These are phyloP conservation scores for Lates japonicus DNA, from an alignment of 2,797 vertebrate genomes.

Conservation along the genomic window DNA sequence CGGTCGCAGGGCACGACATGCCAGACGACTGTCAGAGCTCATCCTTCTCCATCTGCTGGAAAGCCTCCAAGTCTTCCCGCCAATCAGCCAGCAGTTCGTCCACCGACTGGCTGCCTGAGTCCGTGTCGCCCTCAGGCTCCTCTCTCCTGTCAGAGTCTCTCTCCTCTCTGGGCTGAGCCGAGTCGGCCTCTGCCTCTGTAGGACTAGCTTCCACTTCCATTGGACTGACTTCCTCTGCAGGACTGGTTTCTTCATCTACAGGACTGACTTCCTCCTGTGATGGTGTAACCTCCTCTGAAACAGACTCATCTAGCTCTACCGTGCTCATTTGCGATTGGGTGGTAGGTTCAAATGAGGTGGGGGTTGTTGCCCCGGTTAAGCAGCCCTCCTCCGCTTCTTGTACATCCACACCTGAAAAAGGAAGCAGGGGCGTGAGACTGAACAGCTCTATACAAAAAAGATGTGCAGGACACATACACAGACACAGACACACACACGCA, in stretches of 20 bases:
- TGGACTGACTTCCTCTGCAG: conserved; percentile 44
- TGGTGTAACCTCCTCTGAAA: conserved; percentile 53
- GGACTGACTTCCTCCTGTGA: conserved; percentile 54
- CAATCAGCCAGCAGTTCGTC: conserved; percentile 97
- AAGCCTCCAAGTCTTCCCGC: conserved; percentile 98
- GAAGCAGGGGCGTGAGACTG: conserved; percentile 46
- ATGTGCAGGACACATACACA: conserved; percentile 5
- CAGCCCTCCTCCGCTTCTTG: conserved; percentile 78
- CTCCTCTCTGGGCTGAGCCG: conserved; percentile 38
- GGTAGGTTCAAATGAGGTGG: conserved; percentile 61
- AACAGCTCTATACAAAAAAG: conserved; percentile 31
- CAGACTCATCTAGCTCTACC: conserved; percentile 60
- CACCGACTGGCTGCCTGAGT: conserved; percentile 87
- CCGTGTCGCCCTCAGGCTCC: conserved; percentile 81
- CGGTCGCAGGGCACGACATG: conserved; percentile 48
- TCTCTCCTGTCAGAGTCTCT: conserved; percentile 79
- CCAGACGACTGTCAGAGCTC: conserved; percentile 92
- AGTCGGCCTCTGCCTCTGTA: conserved; percentile 16
- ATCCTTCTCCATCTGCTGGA: conserved; percentile 99
- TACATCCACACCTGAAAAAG: conserved; percentile 76
- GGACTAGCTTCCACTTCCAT: conserved; percentile 44
- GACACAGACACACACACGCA: conserved; percentile 4
- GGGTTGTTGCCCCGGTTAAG: conserved; percentile 74
- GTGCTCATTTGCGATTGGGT: conserved; percentile 73
- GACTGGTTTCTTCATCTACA: conserved; percentile 44